Conservation (phyloP, 2,797 vertebrate species). For the Acestrorhynchus altus region DNA sequence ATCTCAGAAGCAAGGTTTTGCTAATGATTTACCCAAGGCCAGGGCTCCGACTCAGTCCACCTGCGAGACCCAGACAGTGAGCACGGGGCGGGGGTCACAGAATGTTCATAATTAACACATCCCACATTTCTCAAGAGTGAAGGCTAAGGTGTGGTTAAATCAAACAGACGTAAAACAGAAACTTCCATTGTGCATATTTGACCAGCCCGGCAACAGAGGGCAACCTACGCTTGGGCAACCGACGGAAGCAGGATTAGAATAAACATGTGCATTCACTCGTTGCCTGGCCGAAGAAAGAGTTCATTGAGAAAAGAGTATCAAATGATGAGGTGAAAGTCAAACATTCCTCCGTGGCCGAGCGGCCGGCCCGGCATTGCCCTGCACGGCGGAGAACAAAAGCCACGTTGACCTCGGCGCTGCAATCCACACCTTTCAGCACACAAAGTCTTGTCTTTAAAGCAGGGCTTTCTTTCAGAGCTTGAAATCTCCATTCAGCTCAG, state of each 20-base stretch:
- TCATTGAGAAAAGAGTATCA: conserved; percentile 34
- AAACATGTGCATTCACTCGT: not conserved
- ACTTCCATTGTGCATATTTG: conserved; percentile 16
- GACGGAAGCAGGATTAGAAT: conserved; percentile 1
- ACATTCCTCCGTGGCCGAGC: conserved; percentile 39
- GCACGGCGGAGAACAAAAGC: conserved; percentile 36
- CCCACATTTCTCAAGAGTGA: conserved; percentile 28
- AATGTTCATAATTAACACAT: conserved; percentile 49
- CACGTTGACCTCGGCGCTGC: conserved; percentile 47
- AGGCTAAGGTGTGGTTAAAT: conserved; percentile 41
- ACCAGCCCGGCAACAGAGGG: conserved; percentile 2
- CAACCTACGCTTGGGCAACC: conserved; percentile 16
- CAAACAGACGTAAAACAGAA: conserved; percentile 46
- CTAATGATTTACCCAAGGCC: conserved; percentile 59
- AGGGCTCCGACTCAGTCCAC: conserved; percentile 26
- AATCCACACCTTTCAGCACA: conserved; percentile 54
- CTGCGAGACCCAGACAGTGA: conserved; percentile 27
- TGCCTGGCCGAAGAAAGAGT: conserved; percentile 34
- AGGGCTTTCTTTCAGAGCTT: conserved; percentile 45
- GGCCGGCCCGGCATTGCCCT: conserved; percentile 35
- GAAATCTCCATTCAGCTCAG: conserved; percentile 53
- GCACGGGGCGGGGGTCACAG: not conserved
- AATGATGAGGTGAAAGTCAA: conserved; percentile 53
- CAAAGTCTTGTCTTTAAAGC: conserved; percentile 53
- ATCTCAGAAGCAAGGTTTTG: conserved; percentile 1